These are phyloP conservation scores for Herminia tarsipennalis DNA, from an alignment of 2,888 invertebrate genomes.

Conservation along the genomic window DNA sequence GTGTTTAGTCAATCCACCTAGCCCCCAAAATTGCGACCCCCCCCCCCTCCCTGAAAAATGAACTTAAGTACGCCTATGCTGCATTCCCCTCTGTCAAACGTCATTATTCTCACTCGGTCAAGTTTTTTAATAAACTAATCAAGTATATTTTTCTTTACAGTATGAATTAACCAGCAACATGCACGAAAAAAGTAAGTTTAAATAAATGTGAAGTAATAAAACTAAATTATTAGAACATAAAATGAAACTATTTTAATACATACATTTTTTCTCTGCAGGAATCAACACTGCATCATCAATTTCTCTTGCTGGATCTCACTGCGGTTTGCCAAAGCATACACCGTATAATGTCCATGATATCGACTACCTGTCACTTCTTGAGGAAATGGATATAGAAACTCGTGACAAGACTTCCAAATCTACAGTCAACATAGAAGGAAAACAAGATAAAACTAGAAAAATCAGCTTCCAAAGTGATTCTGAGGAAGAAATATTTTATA, in stretches of 20 bases:
- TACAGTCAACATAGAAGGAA: conserved; percentile 10
- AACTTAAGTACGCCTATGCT: too few relatives aligned
- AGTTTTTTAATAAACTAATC: too few relatives aligned
- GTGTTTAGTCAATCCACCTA: too few relatives aligned
- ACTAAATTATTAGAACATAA: too few relatives aligned
- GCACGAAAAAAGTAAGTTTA: conserved; percentile 25
- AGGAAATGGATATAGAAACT: conserved; percentile 46
- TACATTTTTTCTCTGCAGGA: conserved; percentile 25
- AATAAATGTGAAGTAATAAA: too few relatives aligned
- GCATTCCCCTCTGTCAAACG: not conserved
- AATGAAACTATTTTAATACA: too few relatives aligned
- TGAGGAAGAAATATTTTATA: not conserved
- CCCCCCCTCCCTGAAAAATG: too few relatives aligned
- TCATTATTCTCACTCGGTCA: too few relatives aligned
- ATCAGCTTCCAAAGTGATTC: conserved; percentile 21
- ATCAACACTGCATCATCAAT: conserved; percentile 52
- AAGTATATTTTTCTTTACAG: not conserved
- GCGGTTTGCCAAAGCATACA: conserved; percentile 42
- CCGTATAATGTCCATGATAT: conserved; percentile 51
- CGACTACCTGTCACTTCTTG: conserved; percentile 21
- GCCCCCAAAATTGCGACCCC: too few relatives aligned
- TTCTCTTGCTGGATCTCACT: conserved; percentile 60
- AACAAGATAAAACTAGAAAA: not conserved
- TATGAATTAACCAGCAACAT: conserved; percentile 8
- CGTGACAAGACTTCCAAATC: conserved; percentile 51